phyloP scores from a whole-genome alignment of 2,113 vertebrate species.

The Beaufortia kweichowensis region DNA sequence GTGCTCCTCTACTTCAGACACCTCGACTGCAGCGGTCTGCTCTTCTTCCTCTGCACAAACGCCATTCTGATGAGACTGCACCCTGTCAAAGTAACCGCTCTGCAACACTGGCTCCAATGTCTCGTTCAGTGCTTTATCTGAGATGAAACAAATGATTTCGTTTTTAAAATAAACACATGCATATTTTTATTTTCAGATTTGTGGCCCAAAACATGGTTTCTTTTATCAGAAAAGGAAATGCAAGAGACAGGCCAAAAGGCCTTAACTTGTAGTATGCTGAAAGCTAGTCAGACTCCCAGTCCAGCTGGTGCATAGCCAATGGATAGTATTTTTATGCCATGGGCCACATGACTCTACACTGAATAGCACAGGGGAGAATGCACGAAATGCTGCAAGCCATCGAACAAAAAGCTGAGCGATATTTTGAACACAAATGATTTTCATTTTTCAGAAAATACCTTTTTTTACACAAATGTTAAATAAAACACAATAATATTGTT shows the following conservation, averaged over 20 bases:
- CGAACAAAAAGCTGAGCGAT: neutral
- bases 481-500: too few species aligned
- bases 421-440: too few species aligned
- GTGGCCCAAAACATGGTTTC: too few species aligned
- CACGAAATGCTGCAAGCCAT: neutral
- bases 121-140: slow-evolving; percentile 92
- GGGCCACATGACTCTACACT: slow-evolving; percentile 7
- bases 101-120: slow-evolving; percentile 88
- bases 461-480: too few species aligned
- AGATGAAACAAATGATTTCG: slow-evolving; percentile 9
- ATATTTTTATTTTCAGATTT: too few species aligned
- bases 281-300: too few species aligned
- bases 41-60: slow-evolving; percentile 84
- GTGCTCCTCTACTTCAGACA: slow-evolving; percentile 82
- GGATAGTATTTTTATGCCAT: neutral
- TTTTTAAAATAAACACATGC: neutral
- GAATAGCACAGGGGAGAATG: neutral
- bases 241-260: neutral
- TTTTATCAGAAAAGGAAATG: too few species aligned
- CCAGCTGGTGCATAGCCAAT: neutral
- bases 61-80: slow-evolving; percentile 90
- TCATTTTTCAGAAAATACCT: too few species aligned
- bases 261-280: too few species aligned
- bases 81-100: slow-evolving; percentile 91
- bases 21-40: slow-evolving; percentile 66